Percentiles rank a stretch among this genome's conserved stretches.
phyloP scores from a whole-genome alignment of 2,113 vertebrate species.

The Mormyrus lacerda region DNA sequence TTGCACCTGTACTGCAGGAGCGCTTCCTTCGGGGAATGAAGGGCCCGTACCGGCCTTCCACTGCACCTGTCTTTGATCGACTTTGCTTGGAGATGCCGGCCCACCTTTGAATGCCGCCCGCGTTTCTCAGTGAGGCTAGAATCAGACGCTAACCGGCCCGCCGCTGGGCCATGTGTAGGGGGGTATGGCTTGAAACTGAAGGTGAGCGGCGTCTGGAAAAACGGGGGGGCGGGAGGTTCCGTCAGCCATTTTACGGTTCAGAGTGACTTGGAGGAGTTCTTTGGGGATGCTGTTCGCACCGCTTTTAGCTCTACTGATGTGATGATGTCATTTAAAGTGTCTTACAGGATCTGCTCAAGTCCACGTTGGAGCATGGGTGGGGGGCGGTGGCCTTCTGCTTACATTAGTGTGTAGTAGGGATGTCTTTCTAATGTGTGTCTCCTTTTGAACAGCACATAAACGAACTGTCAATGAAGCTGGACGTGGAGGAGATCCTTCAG shows the following conservation, averaged over 20 bases:
- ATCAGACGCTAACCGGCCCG: not conserved
- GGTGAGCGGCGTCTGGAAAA: not conserved
- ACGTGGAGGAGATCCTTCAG: constrained; percentile 68
- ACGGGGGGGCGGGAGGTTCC: not conserved
- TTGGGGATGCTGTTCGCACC: not conserved
- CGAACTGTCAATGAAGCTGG: constrained; percentile 79
- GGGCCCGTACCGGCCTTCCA: not conserved
- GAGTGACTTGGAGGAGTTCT: not conserved
- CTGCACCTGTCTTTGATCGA: not conserved
- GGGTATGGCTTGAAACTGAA: not conserved
- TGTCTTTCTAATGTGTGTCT: not conserved
- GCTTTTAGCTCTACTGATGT: not conserved
- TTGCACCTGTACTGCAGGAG: not conserved
- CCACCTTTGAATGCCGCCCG: not conserved
- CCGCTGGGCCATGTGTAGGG: not conserved
- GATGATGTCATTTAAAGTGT: not conserved
- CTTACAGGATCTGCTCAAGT: not conserved
- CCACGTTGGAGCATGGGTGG: not conserved
- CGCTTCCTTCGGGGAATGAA: not conserved
- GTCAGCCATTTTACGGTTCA: not conserved
- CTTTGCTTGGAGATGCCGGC: not conserved
- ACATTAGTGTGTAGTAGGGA: not conserved
- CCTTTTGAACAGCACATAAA: constrained; percentile 68
- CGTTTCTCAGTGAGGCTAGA: not conserved
- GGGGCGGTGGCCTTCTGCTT: not conserved